Base-by-base conservation (phyloP, 2,888 invertebrate genomes). In the Argyresthia goedartella region DNA sequence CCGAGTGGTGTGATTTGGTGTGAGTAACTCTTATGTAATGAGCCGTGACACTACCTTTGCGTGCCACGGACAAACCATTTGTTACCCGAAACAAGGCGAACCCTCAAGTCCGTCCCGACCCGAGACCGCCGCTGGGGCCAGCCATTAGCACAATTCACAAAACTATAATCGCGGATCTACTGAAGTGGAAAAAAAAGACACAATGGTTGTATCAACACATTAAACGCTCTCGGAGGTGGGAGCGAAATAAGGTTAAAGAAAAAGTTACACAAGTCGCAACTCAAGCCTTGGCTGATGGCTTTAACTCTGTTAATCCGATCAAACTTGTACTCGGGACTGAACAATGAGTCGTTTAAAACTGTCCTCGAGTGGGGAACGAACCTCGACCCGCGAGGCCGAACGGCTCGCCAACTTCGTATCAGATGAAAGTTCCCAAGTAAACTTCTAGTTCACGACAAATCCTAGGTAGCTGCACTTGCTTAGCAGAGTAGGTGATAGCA, bases 1-100 rank as follows among this genome's bases (percentile, higher is more conserved):
- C 14, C 34, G 43, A 52, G 62, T 63, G 62, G 65, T 73, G 72
- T 79, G 76, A 80, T 81, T 79, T 69, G 66, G 67, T 60, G 64
- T 71, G 73, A 71, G 71, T 76, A 73, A 74, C 73, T 70, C 70
- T 65, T 63, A 64, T 67, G 75, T 78, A 81, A 79, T 79, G 76
- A 77, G 70, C 67, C 75, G 70, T 75, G 70, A 73, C 74, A 71
- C 69, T 76, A 79, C 80, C 78, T 80, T 76, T 79, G 76, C 67
- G 69, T 69, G 68, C 65, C 65, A 66, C 61, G 71, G 66, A 65
- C 70, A 65, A 69, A 60, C 71, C 68, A 74, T 73, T 75, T 74
- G 69, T 75, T 73, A 69, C 66, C 64, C 61, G 62, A 60, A 71
- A 39, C 9, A 39, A 39, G 39, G 39, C 39, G 39, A 39, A 39